Conservation (phyloP, 2,888 invertebrate genomes). For the Barypeithes pellucidus region DNA sequence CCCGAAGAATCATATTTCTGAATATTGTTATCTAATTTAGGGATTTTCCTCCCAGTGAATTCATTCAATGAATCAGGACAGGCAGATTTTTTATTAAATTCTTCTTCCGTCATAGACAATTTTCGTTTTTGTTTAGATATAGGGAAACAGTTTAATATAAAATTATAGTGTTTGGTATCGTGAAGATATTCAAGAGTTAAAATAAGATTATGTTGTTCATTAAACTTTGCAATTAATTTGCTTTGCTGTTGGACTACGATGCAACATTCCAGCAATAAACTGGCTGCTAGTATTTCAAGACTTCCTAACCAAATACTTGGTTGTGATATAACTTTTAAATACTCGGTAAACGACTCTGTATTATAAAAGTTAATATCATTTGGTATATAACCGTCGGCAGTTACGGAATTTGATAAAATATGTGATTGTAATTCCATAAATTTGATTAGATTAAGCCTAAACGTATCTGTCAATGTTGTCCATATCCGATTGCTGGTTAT, state of each 20-base stretch:
- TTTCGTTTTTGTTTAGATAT: background rate
- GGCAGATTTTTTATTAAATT: background rate
- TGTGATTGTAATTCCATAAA: slow-evolving; percentile 10
- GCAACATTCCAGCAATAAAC: background rate
- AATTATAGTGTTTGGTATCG: background rate
- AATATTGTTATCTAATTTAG: background rate
- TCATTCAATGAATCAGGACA: background rate
- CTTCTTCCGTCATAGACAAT: background rate
- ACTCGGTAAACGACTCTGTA: background rate
- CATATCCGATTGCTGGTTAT: background rate
- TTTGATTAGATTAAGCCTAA: background rate
- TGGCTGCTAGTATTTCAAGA: slow-evolving; percentile 1
- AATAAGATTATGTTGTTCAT: background rate
- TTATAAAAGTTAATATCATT: background rate
- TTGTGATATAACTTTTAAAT: background rate
- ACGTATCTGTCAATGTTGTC: background rate
- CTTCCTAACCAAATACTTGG: background rate
- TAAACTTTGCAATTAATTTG: background rate
- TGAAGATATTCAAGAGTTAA: background rate
- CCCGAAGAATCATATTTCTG: slow-evolving; percentile 30
- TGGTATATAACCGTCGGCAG: background rate
- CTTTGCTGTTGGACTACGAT: background rate
- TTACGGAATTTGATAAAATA: background rate
- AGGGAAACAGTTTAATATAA: background rate
- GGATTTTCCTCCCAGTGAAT: background rate